Conservation (phyloP, 2,888 invertebrate genomes). For the Ashinkailepas kermadecensis region DNA sequence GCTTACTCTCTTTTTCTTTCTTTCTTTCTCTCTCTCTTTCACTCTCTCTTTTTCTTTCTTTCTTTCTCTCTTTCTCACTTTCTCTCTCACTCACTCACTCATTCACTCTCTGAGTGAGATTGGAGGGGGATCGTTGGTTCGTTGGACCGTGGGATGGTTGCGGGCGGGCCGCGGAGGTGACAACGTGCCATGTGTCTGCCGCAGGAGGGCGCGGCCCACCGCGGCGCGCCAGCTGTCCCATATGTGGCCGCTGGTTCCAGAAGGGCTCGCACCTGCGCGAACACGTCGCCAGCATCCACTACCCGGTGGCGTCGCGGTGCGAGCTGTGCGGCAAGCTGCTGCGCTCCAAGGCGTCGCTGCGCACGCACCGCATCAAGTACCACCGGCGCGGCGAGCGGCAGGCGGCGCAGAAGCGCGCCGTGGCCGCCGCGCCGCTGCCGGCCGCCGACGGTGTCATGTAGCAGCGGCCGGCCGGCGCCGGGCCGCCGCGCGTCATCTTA, state of each 20-base stretch:
- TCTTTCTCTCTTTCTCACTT: no score
- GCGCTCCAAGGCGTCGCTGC: slow-evolving; percentile 15
- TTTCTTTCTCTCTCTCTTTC: no score
- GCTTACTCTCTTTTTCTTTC: not conserved
- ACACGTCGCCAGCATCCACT: slow-evolving; percentile 18
- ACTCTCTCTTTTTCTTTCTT: no score
- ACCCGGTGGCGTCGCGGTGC: slow-evolving; percentile 11
- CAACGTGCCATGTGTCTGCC: not conserved
- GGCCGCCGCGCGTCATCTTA: no score
- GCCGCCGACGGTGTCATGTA: no score
- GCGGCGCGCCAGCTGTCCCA: slow-evolving; percentile 12
- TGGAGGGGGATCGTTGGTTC: no score
- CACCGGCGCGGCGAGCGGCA: not conserved
- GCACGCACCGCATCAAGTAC: slow-evolving; percentile 5
- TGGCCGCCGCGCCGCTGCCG: no score
- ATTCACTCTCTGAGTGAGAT: not conserved
- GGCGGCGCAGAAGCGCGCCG: not conserved
- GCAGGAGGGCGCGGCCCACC: not conserved
- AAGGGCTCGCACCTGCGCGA: slow-evolving; percentile 18
- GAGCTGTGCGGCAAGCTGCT: slow-evolving; percentile 4
- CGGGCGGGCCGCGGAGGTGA: no score
- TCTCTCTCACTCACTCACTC: no score
- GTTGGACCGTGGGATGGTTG: no score
- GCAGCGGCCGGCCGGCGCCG: no score
- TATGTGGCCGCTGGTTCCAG: slow-evolving; percentile 11